A percentile compares a stretch with the other conserved stretches of the same genome.
Conservation (phyloP, 2,797 vertebrate species). For the Aplochiton taeniatus region DNA sequence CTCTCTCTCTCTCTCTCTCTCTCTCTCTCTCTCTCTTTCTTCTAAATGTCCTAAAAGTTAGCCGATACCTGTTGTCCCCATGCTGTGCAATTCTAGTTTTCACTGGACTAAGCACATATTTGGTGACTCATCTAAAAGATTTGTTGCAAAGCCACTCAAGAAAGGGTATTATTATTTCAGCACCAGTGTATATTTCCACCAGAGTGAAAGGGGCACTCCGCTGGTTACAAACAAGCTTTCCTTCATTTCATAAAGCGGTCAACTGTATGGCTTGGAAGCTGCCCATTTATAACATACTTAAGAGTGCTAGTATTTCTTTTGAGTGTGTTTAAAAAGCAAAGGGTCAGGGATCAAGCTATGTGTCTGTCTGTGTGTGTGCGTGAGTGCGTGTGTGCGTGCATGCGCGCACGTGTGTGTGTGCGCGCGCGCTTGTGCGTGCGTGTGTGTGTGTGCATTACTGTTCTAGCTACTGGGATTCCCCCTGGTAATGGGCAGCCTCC, state of each 20-base stretch:
- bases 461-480: background rate
- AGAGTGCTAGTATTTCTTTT: conserved; percentile 33
- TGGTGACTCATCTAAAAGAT: conserved; percentile 66
- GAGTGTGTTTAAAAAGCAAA: conserved; percentile 33
- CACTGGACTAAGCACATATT: conserved; percentile 66
- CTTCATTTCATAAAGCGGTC: conserved; percentile 62
- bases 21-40: background rate
- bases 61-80: conserved; percentile 62
- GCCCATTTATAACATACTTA: conserved; percentile 45
- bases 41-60: too few relatives aligned
- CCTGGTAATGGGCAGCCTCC: background rate
- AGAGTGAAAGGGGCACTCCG: conserved; percentile 24
- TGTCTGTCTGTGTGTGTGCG: background rate
- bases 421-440: conserved; percentile 13
- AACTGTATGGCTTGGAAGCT: conserved; percentile 64
- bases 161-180: conserved; percentile 65
- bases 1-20: too few relatives aligned
- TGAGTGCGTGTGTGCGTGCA: background rate
- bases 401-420: conserved; percentile 13
- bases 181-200: conserved; percentile 64
- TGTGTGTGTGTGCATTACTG: background rate
- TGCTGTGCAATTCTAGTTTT: conserved; percentile 55
- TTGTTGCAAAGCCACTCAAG: conserved; percentile 52
- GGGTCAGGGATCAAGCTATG: conserved; percentile 14
- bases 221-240: conserved; percentile 59